phyloP scores from a whole-genome alignment of 2,888 invertebrate genomes.

The Cataglyphis altisquamis region DNA sequence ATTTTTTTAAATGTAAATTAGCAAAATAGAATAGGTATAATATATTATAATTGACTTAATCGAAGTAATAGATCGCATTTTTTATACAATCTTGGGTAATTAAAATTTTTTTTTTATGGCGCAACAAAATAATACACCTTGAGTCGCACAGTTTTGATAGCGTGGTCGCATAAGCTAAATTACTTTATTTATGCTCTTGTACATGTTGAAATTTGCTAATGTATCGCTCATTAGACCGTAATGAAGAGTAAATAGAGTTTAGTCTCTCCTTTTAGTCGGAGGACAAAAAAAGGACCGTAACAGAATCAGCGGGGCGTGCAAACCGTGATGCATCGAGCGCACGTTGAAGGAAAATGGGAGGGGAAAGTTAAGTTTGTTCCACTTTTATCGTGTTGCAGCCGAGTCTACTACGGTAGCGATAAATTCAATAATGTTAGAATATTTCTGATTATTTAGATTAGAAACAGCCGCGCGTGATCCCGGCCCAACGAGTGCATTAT shows the following conservation, averaged over 20 bases:
- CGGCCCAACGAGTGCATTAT: constrained; percentile 61
- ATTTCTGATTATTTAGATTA: constrained; percentile 74
- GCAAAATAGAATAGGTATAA: too few relatives aligned
- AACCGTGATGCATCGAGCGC: constrained; percentile 60
- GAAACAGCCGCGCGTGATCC: constrained; percentile 29
- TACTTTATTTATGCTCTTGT: constrained; percentile 25
- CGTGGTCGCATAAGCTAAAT: constrained; percentile 29
- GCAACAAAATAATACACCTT: background rate
- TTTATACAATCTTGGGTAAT: background rate
- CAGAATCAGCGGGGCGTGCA: constrained; percentile 52
- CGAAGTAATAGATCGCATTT: background rate
- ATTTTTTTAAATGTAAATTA: background rate
- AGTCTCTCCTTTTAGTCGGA: constrained; percentile 39
- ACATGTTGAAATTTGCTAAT: constrained; percentile 64
- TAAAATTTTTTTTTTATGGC: too few relatives aligned
- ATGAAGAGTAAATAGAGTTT: constrained; percentile 73
- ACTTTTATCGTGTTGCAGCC: constrained; percentile 46
- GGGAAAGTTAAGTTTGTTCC: constrained; percentile 64
- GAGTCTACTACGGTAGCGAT: constrained; percentile 9
- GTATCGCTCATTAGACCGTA: constrained; percentile 67
- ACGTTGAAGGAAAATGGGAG: constrained; percentile 48
- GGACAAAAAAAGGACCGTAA: constrained; percentile 63
- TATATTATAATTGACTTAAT: background rate
- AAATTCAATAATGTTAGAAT: constrained; percentile 74
- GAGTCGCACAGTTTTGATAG: background rate